A percentile compares a stretch with the other conserved stretches of the same genome.
These are phyloP conservation scores for Panorpa germanica DNA, from an alignment of 2,888 invertebrate species.

Conservation along the genomic window DNA sequence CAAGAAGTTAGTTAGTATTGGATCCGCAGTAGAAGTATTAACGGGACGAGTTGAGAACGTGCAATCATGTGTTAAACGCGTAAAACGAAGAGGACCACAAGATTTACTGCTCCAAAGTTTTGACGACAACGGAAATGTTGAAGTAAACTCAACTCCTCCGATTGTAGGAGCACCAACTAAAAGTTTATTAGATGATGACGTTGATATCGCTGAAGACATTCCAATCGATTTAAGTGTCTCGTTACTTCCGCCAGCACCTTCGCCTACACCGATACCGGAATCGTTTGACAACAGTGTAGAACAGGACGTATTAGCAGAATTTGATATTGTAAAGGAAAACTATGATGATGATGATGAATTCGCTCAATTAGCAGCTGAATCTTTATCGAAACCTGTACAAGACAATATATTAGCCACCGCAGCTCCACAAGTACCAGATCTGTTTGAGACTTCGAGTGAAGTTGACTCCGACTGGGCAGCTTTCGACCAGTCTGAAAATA, in stretches of 20 bases:
- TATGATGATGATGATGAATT: slow-evolving; percentile 61
- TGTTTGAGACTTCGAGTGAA: slow-evolving; percentile 26
- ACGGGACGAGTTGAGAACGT: slow-evolving; percentile 67
- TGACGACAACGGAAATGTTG: slow-evolving; percentile 26
- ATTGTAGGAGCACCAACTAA: slow-evolving; percentile 19
- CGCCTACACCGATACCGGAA: slow-evolving; percentile 13
- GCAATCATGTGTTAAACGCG: slow-evolving; percentile 16
- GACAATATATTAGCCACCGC: slow-evolving; percentile 23
- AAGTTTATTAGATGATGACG: slow-evolving; percentile 57
- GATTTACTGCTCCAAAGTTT: slow-evolving; percentile 48
- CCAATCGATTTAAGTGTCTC: slow-evolving; percentile 55
- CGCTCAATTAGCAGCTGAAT: slow-evolving; percentile 58
- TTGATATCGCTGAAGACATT: slow-evolving; percentile 42
- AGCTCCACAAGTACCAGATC: slow-evolving; percentile 22
- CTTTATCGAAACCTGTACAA: slow-evolving; percentile 37
- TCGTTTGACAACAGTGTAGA: slow-evolving; percentile 10
- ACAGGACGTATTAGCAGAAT: slow-evolving; percentile 26
- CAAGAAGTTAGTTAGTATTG: slow-evolving; percentile 63
- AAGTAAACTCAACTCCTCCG: slow-evolving; percentile 15
- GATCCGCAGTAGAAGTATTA: slow-evolving; percentile 72
- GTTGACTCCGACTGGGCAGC: slow-evolving; percentile 41
- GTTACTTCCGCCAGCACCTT: slow-evolving; percentile 31
- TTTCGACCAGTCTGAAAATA: slow-evolving; percentile 33
- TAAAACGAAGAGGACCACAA: slow-evolving; percentile 40
- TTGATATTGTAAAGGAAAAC: slow-evolving; percentile 27